These are phyloP conservation scores for Cistogaster globosa DNA, from an alignment of 2,888 invertebrate species.

Conservation along the genomic window DNA sequence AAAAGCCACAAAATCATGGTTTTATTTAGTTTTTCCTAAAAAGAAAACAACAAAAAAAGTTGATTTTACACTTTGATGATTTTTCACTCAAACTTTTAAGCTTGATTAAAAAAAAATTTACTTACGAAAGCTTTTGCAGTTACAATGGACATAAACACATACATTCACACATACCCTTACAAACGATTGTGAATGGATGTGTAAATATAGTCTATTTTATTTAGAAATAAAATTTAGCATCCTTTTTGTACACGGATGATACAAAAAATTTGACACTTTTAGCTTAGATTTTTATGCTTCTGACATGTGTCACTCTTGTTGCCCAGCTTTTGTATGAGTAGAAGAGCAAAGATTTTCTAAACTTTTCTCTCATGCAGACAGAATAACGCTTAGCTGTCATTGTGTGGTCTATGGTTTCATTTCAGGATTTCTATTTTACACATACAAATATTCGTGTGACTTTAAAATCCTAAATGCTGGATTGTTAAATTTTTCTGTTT, in stretches of 20 bases:
- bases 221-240: constrained; percentile 51
- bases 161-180: background rate
- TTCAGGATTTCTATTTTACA: constrained; percentile 66
- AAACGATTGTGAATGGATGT: background rate
- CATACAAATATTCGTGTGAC: constrained; percentile 19
- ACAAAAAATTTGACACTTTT: constrained; percentile 63
- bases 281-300: constrained; percentile 76
- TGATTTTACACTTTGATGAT: constrained; percentile 66
- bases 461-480: constrained; percentile 58
- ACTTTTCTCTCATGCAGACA: constrained; percentile 47
- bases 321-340: constrained; percentile 73
- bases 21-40: constrained; percentile 59
- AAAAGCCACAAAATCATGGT: constrained; percentile 61
- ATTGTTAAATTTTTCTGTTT: constrained; percentile 45
- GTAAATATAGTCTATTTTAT: constrained; percentile 26
- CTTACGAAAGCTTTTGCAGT: constrained; percentile 50
- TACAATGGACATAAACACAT: constrained; percentile 24
- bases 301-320: constrained; percentile 82
- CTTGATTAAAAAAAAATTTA: constrained; percentile 35
- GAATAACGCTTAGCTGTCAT: constrained; percentile 67
- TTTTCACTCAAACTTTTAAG: constrained; percentile 61
- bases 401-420: constrained; percentile 70
- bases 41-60: constrained; percentile 31
- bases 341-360: constrained; percentile 14
- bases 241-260: constrained; percentile 45